Evolutionary conservation across 2,888 invertebrate genomes (phyloP).

Genomic region (Drosophila sordidapex): DNA sequence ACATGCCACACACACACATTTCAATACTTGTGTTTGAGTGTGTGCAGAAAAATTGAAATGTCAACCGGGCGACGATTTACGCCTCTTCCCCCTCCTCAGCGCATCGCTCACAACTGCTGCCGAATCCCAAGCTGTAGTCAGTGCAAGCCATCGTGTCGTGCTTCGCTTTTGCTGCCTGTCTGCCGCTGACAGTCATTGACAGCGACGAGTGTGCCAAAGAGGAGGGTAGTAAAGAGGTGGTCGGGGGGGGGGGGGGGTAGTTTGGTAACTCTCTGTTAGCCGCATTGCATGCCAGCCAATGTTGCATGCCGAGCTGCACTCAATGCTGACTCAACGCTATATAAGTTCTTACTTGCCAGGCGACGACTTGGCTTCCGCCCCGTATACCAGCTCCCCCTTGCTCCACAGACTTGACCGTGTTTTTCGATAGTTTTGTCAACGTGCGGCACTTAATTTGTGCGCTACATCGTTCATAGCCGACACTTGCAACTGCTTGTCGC

Average conservation of each 20-base stretch:
- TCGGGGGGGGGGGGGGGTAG: neutral
- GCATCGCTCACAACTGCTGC: neutral
- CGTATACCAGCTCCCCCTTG: neutral
- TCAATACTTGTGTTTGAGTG: constrained; percentile 35
- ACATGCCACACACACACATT: constrained; percentile 37
- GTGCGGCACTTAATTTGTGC: constrained; percentile 38
- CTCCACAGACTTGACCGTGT: constrained; percentile 16
- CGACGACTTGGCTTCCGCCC: constrained; percentile 25
- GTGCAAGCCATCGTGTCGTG: constrained; percentile 48
- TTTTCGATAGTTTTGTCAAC: constrained; percentile 39
- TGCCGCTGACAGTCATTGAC: constrained; percentile 76
- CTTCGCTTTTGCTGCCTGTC: constrained; percentile 66
- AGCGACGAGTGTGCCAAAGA: constrained; percentile 26
- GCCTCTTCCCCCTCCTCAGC: neutral
- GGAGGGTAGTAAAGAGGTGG: neutral
- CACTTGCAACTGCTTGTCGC: neutral
- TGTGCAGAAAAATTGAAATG: constrained; percentile 73
- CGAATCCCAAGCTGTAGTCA: constrained; percentile 32
- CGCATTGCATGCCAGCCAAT: constrained; percentile 65
- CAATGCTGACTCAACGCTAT: constrained; percentile 72
- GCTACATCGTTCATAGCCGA: constrained; percentile 38
- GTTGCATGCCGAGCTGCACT: constrained; percentile 73
- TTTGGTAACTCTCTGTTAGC: constrained; percentile 21
- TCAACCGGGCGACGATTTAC: constrained; percentile 21
- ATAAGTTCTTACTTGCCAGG: constrained; percentile 68